Evolutionary conservation across 1,140 invertebrate genomes (phyloP), one percentile per base, ranked within the genome.

Genomic region (Euwallacea similis): DNA sequence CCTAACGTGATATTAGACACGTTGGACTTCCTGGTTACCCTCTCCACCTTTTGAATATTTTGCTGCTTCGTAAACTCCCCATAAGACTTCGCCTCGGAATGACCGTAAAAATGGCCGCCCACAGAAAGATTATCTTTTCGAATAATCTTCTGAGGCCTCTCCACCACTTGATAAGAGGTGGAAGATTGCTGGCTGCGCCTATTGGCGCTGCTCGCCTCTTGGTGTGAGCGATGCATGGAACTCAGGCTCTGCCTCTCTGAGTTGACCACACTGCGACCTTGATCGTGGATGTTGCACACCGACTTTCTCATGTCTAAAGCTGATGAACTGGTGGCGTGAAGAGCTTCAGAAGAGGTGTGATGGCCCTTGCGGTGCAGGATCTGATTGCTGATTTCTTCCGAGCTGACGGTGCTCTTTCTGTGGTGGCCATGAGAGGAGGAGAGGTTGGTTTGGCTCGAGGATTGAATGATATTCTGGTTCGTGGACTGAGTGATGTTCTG

Each of bases 281-380:
- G 87, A 71, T 92, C 90, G 15, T 89, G 87, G 0, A 93, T 81
- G 78, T 92, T 93, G 0, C 87, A 87, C 21, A 93, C 91, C 61
- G 91, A 93, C 79, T 91, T 92, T 42, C 90, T 85, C 77, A 92
- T 90, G 75, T 90, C 89, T 10, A 90, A 87, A 13, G 91, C 91
- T 1, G 90, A 89, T 0, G 90, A 88, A n/a, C 90, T 91, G 6
- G 77, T 79, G 6, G 77, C 77, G 58, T 81, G 80, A 13, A 79
- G 82, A 6, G 82, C 82, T 58, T 86, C 84, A 2, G 86, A 85
- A 0, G 86, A 86, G 0, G 85, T 82, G 2, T 84, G 80, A 10
- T 85, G 81, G 21, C 88, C 88, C 76, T 91, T 91, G 10, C 92
- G 86, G 79, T 93, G 90, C 6, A 94, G 84, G 16, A 93, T 88